A percentile compares a stretch with the other conserved stretches of the same genome.
phyloP scores from a whole-genome alignment of 2,888 invertebrate species.

The Pollenia amentaria region DNA sequence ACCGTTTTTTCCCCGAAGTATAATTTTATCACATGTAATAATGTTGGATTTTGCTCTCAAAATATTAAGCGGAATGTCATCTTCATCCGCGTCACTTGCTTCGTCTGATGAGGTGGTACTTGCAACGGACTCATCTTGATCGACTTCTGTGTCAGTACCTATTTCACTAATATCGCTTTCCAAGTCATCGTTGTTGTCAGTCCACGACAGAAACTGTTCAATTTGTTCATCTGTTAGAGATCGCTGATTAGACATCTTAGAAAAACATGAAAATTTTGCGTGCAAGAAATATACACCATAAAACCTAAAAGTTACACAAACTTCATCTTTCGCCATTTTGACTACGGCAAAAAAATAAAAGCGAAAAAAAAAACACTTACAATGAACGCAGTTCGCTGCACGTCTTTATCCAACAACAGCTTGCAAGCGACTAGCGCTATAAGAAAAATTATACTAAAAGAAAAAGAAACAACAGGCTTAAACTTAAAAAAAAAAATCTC shows the following conservation, averaged over 20 bases:
- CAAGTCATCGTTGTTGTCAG: constrained; percentile 27
- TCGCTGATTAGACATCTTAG: constrained; percentile 26
- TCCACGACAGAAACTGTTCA: constrained; percentile 16
- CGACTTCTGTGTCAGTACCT: constrained; percentile 43
- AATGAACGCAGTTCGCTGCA: constrained; percentile 29
- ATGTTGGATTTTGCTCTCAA: too few species aligned
- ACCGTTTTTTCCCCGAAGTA: too few species aligned
- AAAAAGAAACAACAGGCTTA: too few species aligned
- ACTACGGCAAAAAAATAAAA: constrained; percentile 39
- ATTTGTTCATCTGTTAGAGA: constrained; percentile 38
- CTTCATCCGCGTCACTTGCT: constrained; percentile 8
- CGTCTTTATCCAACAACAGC: constrained; percentile 20
- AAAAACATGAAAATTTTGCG: constrained; percentile 7
- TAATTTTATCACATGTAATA: too few species aligned
- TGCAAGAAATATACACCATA: not conserved
- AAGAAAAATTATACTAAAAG: not conserved
- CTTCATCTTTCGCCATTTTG: constrained; percentile 40
- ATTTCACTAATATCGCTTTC: constrained; percentile 43
- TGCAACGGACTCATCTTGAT: constrained; percentile 32
- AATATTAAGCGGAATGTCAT: not conserved
- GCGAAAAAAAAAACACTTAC: constrained; percentile 25
- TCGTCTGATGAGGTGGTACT: constrained; percentile 22
- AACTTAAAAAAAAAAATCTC: too few species aligned
- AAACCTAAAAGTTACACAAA: constrained; percentile 38
- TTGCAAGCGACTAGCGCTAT: too few species aligned